Conservation (phyloP, 2,888 invertebrate species). For the Carcina quercana region DNA sequence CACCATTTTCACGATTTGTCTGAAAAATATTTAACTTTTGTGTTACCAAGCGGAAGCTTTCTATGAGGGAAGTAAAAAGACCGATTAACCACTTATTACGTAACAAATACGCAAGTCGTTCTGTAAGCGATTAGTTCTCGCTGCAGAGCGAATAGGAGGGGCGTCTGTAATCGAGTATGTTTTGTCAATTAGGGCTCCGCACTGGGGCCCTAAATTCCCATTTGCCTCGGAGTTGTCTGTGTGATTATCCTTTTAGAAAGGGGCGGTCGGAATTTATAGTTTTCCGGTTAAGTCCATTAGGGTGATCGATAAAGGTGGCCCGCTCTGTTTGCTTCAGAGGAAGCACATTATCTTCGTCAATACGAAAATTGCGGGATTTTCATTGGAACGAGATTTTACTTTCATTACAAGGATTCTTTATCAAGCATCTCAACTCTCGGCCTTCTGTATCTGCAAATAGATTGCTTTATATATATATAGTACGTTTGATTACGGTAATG, state of each 20-base stretch:
- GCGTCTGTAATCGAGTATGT: conserved; percentile 45
- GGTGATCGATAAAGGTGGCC: conserved; percentile 28
- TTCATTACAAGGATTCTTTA: too few relatives aligned
- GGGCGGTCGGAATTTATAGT: conserved; percentile 57
- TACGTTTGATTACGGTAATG: too few relatives aligned
- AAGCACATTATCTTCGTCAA: conserved; percentile 1
- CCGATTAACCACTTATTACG: too few relatives aligned
- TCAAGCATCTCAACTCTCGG: too few relatives aligned
- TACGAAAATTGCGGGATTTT: background rate
- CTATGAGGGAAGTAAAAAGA: too few relatives aligned
- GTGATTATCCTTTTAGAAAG: conserved; percentile 63
- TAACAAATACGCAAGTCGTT: conserved; percentile 1
- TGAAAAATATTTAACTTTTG: too few relatives aligned
- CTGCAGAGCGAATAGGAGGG: conserved; percentile 1
- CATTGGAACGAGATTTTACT: too few relatives aligned
- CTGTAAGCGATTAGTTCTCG: conserved; percentile 7
- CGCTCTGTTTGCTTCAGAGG: conserved; percentile 1
- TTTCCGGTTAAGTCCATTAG: conserved; percentile 57
- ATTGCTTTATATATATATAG: too few relatives aligned
- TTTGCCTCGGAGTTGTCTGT: conserved; percentile 51
- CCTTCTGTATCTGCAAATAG: too few relatives aligned
- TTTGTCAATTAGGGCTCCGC: conserved; percentile 59
- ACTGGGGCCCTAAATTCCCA: conserved; percentile 56
- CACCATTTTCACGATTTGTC: too few relatives aligned
- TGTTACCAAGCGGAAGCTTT: too few relatives aligned